phyloP scores from a whole-genome alignment of 2,797 vertebrate genomes.

The Spea hammondii region DNA sequence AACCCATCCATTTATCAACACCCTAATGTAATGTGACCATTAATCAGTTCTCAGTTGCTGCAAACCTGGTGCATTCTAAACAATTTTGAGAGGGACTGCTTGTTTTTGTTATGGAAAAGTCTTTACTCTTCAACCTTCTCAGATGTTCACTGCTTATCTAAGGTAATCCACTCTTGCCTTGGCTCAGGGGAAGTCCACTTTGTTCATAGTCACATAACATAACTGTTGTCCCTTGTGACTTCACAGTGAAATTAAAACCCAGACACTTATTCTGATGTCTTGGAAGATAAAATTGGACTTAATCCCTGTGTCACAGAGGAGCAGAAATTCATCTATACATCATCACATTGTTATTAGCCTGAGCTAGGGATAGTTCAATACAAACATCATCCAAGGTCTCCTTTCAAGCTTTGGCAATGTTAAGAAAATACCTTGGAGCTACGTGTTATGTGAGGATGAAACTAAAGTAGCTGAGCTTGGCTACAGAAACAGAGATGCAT shows the following conservation, averaged over 20 bases:
- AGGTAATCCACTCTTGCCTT: constrained; percentile 87
- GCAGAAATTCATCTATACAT: constrained; percentile 90
- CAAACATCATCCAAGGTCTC: constrained; percentile 70
- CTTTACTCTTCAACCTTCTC: constrained; percentile 88
- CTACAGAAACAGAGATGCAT: constrained; percentile 75
- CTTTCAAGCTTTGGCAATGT: constrained; percentile 64
- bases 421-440: constrained; percentile 76
- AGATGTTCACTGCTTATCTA: constrained; percentile 86
- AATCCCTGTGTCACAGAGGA: constrained; percentile 80
- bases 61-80: constrained; percentile 41
- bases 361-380: constrained; percentile 66
- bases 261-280: constrained; percentile 87
- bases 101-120: constrained; percentile 78
- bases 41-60: constrained; percentile 32
- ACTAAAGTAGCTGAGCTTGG: constrained; percentile 79
- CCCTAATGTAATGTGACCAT: constrained; percentile 43
- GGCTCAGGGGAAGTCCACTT: constrained; percentile 80
- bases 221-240: constrained; percentile 73
- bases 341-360: constrained; percentile 89
- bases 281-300: constrained; percentile 84
- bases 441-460: constrained; percentile 81
- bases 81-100: constrained; percentile 66
- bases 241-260: constrained; percentile 86
- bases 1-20: constrained; percentile 47
- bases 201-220: constrained; percentile 73